phyloP scores from a whole-genome alignment of 1,140 invertebrate genomes.

The Batillaria attramentaria region DNA sequence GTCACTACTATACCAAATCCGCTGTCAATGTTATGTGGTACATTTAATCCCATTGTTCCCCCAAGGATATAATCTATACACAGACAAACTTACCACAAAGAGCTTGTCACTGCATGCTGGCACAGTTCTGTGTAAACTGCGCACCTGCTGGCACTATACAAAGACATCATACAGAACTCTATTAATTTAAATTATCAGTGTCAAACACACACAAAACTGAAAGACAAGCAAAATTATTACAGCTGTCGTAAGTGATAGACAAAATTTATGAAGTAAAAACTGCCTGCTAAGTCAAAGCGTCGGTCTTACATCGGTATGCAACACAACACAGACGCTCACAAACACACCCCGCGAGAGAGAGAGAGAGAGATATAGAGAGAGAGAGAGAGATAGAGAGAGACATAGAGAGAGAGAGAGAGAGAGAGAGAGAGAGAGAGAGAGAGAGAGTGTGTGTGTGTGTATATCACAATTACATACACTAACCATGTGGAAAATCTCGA shows the following conservation, averaged over 20 bases:
- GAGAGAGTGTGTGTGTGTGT: background rate
- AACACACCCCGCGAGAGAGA: slow-evolving; percentile 3
- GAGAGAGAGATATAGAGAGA: slow-evolving; percentile 10
- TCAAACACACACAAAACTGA: background rate
- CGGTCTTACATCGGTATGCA: too few species aligned
- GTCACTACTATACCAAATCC: background rate
- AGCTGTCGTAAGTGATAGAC: background rate
- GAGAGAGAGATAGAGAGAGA: slow-evolving; percentile 10
- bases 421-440: background rate
- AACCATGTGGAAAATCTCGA: background rate
- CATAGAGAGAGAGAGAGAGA: background rate
- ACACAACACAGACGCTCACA: slow-evolving; percentile 20
- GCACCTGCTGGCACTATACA: slow-evolving; percentile 53
- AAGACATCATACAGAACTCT: slow-evolving; percentile 12
- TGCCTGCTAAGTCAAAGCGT: too few species aligned
- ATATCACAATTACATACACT: background rate
- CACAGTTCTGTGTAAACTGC: slow-evolving; percentile 51
- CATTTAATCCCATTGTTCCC: background rate
- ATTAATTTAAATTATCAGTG: background rate
- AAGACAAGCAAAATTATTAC: slow-evolving; percentile 16
- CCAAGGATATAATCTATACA: background rate
- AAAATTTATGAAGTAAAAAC: too few species aligned
- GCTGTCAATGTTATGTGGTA: background rate
- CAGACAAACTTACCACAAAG: slow-evolving; percentile 67
- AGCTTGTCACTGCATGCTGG: slow-evolving; percentile 62